phyloP scores from a whole-genome alignment of 2,888 invertebrate species.

The Xestobium rufovillosum region DNA sequence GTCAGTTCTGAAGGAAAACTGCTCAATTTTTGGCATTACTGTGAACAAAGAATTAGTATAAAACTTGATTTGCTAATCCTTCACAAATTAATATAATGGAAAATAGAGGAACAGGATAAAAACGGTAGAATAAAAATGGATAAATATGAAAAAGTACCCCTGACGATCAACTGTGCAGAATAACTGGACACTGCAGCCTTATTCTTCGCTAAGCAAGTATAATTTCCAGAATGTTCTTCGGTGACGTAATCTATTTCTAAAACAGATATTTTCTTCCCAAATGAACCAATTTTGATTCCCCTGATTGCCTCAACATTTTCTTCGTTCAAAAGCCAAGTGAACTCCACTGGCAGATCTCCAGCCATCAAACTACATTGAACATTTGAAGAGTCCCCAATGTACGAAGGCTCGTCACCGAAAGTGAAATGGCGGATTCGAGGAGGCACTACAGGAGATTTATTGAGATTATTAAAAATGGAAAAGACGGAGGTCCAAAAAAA shows the following conservation, averaged over 20 bases:
- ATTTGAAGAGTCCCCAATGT: constrained; percentile 61
- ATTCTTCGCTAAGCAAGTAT: constrained; percentile 60
- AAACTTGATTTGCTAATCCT: too few species aligned
- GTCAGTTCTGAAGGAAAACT: constrained; percentile 62
- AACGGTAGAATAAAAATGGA: too few species aligned
- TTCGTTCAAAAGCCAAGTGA: too few species aligned
- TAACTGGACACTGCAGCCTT: constrained; percentile 32
- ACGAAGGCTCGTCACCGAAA: constrained; percentile 50
- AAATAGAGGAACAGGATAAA: too few species aligned
- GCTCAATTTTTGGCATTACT: constrained; percentile 69
- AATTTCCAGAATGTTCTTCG: constrained; percentile 64
- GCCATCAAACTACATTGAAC: constrained; percentile 59
- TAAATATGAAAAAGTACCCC: too few species aligned
- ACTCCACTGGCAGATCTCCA: constrained; percentile 57
- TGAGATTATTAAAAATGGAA: too few species aligned
- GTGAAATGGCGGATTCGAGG: constrained; percentile 55
- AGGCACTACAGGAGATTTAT: too few species aligned
- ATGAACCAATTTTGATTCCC: constrained; percentile 32
- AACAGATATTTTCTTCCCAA: constrained; percentile 46
- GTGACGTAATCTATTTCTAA: constrained; percentile 60
- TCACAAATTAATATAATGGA: too few species aligned
- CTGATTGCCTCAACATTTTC: constrained; percentile 32
- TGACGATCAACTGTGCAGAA: constrained; percentile 53
- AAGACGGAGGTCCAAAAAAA: too few species aligned
- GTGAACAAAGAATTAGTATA: too few species aligned